Percentiles rank a stretch among this genome's conserved stretches.
These are phyloP conservation scores for Pantherophis alleghaniensis DNA, from an alignment of 2,797 vertebrate genomes.

Conservation along the genomic window DNA sequence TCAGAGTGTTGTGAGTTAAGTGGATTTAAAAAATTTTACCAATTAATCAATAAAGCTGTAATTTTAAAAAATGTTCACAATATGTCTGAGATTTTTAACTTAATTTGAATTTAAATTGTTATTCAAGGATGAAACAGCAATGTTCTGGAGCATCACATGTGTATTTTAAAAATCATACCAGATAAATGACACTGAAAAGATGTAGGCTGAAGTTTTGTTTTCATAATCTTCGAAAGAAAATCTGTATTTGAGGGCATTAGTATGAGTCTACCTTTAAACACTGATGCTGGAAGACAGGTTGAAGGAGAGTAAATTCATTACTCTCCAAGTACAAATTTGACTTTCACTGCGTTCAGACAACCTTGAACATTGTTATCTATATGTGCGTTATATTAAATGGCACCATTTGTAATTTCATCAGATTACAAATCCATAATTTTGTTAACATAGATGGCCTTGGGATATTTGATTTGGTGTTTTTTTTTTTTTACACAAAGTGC, in stretches of 20 bases:
- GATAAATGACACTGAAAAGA: not conserved
- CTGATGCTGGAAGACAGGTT: not conserved
- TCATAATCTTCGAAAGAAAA: not conserved
- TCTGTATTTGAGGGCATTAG: not conserved
- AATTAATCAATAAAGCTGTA: not conserved
- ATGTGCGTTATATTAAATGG: not conserved
- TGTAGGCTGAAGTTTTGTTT: not conserved
- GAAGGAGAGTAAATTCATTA: not conserved
- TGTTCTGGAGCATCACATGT: not conserved
- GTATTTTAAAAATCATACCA: not conserved
- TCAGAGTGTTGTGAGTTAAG: not conserved
- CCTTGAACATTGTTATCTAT: constrained; percentile 1
- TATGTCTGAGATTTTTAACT: not conserved
- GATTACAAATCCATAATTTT: constrained; percentile 3
- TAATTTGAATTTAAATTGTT: not conserved
- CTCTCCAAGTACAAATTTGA: not conserved
- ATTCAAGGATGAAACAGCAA: not conserved
- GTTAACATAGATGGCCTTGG: not conserved
- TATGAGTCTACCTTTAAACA: not conserved
- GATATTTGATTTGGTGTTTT: not conserved
- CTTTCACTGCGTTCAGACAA: constrained; percentile 3
- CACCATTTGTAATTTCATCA: constrained; percentile 11
- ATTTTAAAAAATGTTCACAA: not conserved
- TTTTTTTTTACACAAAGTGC: not conserved
- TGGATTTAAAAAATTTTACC: not conserved